These are phyloP conservation scores for Orthosia gothica DNA, from an alignment of 2,888 invertebrate genomes.

Conservation along the genomic window DNA sequence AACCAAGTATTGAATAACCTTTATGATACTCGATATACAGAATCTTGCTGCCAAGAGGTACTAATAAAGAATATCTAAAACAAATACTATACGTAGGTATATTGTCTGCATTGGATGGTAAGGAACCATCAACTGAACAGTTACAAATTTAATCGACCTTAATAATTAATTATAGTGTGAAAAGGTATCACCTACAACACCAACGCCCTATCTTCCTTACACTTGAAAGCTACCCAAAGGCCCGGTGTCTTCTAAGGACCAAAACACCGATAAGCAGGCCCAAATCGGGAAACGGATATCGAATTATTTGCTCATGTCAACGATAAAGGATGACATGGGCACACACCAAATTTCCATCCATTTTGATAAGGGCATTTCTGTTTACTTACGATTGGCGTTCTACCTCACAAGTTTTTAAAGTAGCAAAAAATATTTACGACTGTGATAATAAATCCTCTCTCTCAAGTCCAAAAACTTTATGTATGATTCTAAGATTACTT, in stretches of 20 bases:
- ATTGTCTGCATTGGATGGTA: not conserved
- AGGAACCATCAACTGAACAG: not conserved
- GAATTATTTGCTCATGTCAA: slow-evolving; percentile 77
- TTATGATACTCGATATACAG: not conserved
- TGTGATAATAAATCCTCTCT: slow-evolving; percentile 25
- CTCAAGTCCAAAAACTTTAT: slow-evolving; percentile 4
- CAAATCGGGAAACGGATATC: slow-evolving; percentile 59
- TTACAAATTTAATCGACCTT: not conserved
- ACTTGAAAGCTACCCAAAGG: slow-evolving; percentile 30
- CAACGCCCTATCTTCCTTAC: slow-evolving; percentile 9
- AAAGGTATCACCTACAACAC: not conserved
- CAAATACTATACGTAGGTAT: not conserved
- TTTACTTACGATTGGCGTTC: slow-evolving; percentile 43
- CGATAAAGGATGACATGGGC: slow-evolving; percentile 74
- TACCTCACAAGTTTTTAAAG: slow-evolving; percentile 23
- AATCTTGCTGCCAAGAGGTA: not conserved
- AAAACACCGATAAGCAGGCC: slow-evolving; percentile 41
- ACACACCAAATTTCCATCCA: slow-evolving; percentile 64
- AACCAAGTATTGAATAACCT: not conserved
- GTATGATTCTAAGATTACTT: slow-evolving; percentile 1
- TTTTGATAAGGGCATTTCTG: slow-evolving; percentile 61
- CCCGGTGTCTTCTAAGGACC: slow-evolving; percentile 31
- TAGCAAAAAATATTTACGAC: slow-evolving; percentile 37
- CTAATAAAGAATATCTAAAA: not conserved
- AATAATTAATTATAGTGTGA: not conserved